Base-by-base conservation (phyloP, 2,113 vertebrate species). In the Phalacrocorax aristotelis region DNA sequence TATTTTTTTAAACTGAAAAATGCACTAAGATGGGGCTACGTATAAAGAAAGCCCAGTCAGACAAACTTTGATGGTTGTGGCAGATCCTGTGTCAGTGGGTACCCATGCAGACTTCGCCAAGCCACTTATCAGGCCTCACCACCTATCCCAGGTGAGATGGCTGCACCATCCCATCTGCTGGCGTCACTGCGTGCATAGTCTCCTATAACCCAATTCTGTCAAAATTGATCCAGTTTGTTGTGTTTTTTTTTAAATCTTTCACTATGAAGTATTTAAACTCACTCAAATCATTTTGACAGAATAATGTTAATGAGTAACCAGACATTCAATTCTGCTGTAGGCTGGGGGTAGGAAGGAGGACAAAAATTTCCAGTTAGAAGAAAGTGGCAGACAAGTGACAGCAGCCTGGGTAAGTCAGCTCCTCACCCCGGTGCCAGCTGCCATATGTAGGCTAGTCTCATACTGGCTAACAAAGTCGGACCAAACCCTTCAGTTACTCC, bases 221-320 rank as follows among this genome's bases (percentile, higher is more conserved):
- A 68, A 52, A 72, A 81, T 34, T 27, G 40, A 74, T 77, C 11
- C 58, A 29, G 32, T 17, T 38, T 38, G 38, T 38, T 38, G 38
- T 38, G 4, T 40, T 18, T 26, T 7, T 18, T 69, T 46, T 66
- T 74, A 18, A 18, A 61, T 72, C 25, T 46, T 42, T 65, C 40
- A 49, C 34, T 68, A 69, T 40, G 34, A 91, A 57, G 36, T 57
- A 79, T 32, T 95, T 85, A 65, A 84, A 93, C 52, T 87, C n/a
- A 75, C 21, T 68, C 48, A 78, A 75, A 93, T 89, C 0, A 76
- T 71, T 87, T 71, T 87, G 52, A 89, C 81, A 68, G 77, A 83
- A 82, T 64, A 82, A 85, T 49, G 60, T 89, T 96, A 89, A 72
- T 30, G 57, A 93, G n/a, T 80, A 95, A 92, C 29, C 11, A 83